Percentiles rank a stretch among this genome's conserved stretches.
Conservation (phyloP, 2,797 vertebrate species). For the Psittacula echo region DNA sequence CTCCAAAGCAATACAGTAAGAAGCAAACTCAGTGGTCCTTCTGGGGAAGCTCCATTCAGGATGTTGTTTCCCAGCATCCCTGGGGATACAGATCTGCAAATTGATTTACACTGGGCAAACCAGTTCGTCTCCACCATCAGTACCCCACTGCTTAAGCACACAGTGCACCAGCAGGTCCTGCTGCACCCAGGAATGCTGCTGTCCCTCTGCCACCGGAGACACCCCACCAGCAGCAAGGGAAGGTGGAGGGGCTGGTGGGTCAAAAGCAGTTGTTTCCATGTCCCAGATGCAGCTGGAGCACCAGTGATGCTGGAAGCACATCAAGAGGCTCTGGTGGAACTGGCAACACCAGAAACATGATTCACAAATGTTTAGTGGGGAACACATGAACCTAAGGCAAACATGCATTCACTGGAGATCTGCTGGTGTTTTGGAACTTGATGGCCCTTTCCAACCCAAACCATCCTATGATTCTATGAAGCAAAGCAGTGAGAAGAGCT, state of each 20-base stretch:
- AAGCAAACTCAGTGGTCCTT: rapidly evolving
- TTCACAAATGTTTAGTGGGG: not conserved
- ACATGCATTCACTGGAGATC: not conserved
- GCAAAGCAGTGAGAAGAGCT: not conserved
- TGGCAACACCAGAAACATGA: rapidly evolving
- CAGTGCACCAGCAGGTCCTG: not conserved
- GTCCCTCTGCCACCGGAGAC: not conserved
- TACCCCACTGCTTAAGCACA: rapidly evolving
- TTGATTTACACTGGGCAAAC: not conserved
- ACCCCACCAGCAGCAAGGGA: not conserved
- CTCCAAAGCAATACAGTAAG: not conserved
- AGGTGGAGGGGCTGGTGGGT: rapidly evolving
- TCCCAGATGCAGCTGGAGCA: not conserved
- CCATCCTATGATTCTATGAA: not conserved
- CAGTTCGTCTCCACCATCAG: not conserved
- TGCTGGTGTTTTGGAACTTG: not conserved
- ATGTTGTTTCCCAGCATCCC: not conserved
- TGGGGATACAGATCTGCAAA: not conserved
- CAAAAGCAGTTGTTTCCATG: not conserved
- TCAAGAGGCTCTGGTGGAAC: not conserved
- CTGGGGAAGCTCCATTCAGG: not conserved
- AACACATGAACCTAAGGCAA: not conserved
- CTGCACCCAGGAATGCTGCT: not conserved
- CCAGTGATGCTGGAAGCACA: rapidly evolving
- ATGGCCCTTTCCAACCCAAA: not conserved